phyloP scores from a whole-genome alignment of 2,113 vertebrate genomes.

The Monopterus albus region DNA sequence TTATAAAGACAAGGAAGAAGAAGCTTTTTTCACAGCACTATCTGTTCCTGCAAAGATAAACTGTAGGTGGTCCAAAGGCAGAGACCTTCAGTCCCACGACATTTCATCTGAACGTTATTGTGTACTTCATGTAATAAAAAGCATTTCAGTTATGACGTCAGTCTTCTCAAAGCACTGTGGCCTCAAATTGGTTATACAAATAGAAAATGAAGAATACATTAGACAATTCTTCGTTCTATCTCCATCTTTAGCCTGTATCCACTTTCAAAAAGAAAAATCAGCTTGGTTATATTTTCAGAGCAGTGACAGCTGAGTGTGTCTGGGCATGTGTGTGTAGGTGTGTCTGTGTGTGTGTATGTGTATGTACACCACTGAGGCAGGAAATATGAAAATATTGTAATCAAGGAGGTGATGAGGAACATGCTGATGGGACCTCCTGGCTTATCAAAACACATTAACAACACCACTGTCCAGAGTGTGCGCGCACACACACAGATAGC shows the following conservation, averaged over 20 bases:
- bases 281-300: conserved; percentile 36
- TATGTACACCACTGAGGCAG: conserved; percentile 44
- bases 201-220: conserved; percentile 27
- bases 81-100: conserved; percentile 25
- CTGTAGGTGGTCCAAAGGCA: conserved; percentile 46
- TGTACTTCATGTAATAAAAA: conserved; percentile 37
- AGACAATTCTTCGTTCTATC: conserved; percentile 4
- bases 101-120: conserved; percentile 26
- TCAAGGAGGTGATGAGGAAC: conserved; percentile 71
- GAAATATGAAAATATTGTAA: conserved; percentile 70
- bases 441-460: conserved; percentile 73
- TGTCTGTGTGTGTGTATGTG: conserved; percentile 17
- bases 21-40: not conserved
- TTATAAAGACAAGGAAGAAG: not conserved
- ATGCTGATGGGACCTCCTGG: conserved; percentile 65
- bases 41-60: conserved; percentile 25
- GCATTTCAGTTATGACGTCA: conserved; percentile 23
- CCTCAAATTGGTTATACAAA: conserved; percentile 33
- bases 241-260: too few relatives aligned
- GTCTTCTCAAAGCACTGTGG: conserved; percentile 10
- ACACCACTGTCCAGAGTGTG: conserved; percentile 43
- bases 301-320: conserved; percentile 29
- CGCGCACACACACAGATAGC: not conserved
- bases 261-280: not conserved
- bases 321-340: conserved; percentile 7